Percentiles rank a stretch among this genome's conserved stretches.
phyloP scores from a whole-genome alignment of 2,113 vertebrate genomes.

The Serinus canaria region DNA sequence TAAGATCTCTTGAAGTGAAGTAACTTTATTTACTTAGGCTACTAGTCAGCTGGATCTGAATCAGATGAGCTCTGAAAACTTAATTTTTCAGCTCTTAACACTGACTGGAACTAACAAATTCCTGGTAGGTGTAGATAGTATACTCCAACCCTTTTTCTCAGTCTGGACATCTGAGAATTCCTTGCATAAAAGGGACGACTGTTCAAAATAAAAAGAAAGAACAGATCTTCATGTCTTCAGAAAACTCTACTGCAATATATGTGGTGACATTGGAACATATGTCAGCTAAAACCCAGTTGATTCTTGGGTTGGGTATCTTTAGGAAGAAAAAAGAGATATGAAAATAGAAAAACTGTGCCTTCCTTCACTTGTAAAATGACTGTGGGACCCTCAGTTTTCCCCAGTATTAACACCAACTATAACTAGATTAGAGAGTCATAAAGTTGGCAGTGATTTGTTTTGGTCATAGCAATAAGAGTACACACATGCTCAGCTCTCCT shows the following conservation, averaged over 20 bases:
- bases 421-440: background rate
- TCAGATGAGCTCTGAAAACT: background rate
- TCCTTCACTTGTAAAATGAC: background rate
- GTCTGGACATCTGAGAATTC: background rate
- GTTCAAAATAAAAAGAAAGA: background rate
- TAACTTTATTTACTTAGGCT: background rate
- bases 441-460: background rate
- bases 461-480: background rate
- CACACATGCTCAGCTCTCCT: background rate
- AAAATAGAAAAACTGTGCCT: background rate
- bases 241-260: background rate
- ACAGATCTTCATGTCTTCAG: background rate
- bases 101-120: background rate
- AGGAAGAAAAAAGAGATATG: background rate
- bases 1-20: background rate
- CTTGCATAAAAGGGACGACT: background rate
- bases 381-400: background rate
- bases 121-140: background rate
- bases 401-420: background rate
- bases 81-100: background rate
- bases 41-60: background rate
- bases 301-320: background rate
- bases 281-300: background rate
- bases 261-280: background rate
- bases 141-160: background rate